Evolutionary conservation across 35 echinoderm and acorn worm genomes (phyloP).

Genomic region (Lytechinus variegatus): DNA sequence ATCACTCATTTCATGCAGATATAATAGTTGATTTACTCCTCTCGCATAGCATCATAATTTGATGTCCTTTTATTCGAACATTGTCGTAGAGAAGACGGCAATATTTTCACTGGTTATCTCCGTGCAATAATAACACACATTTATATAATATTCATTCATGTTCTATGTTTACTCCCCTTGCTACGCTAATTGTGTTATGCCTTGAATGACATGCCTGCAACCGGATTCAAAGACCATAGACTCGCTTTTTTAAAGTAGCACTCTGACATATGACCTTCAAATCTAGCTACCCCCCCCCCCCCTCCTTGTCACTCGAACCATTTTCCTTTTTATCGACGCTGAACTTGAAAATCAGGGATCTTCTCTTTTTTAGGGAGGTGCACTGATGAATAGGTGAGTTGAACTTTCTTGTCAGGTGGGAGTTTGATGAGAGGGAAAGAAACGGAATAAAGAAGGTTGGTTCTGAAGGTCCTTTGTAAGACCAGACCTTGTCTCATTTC

Average conservation of each 20-base stretch:
- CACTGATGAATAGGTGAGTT: conserved; percentile 18
- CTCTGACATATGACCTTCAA: background rate
- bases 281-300: background rate
- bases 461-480: background rate
- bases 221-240: background rate
- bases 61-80: no score
- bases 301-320: background rate
- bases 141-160: background rate
- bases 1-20: no score
- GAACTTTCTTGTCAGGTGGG: conserved; percentile 8
- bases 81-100: no score
- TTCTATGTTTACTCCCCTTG: background rate
- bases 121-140: no score
- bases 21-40: no score
- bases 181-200: no score
- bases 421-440: background rate
- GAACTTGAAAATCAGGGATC: background rate
- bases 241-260: background rate
- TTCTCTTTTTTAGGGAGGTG: background rate
- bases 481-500: conserved; percentile 28
- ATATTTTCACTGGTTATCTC: no score
- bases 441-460: background rate
- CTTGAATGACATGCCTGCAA: background rate
- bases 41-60: no score
- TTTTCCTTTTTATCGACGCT: background rate